Evolutionary conservation across 1,140 invertebrate species (phyloP), one percentile per base, ranked within the genome.

Genomic region (Bombyx mandarina): DNA sequence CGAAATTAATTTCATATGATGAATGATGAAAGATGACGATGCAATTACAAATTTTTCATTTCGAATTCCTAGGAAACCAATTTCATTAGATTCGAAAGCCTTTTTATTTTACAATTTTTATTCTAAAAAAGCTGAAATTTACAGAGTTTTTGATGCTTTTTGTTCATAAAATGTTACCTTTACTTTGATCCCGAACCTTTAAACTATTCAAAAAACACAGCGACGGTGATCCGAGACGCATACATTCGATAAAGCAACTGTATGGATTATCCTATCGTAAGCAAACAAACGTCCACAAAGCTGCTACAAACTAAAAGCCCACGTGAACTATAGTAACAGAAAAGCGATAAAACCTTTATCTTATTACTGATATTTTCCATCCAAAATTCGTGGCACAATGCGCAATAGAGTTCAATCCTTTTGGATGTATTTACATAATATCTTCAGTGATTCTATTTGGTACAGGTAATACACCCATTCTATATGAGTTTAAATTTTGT

Each of bases 341-440:
- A 82, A 84, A 71, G 75, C 71, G 75, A 75, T 79, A 84, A 84
- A 78, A 80, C 80, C 81, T 76, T 86, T 80, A 86, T 81, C 80
- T 86, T 81, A 82, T 82, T 83, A 83, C 73, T 59, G 60, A 71
- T 69, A 56, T 67, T 35, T 42, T 55, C 54, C 53, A 49, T 64
- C 47, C 22, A 8, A 47, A 47, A 35, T 35, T 35, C 58, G 47
- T 56, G 54, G 56, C 54, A 57, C 48, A 8, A 47, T 18, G 8
- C 10, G 46, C 46, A n/a, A 18, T 8, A 18, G 12, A n/a, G 12
- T 47, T 54, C 9, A 45, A 43, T 43, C 43, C n/a, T 54, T 54
- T 54, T 12, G 10, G 43, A 54, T 18, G 8, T 54, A 54, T 44
- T 54, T 35, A 35, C 26, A 1, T 35, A 35, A 35, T 35, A 35